Evolutionary conservation across 1,140 invertebrate species (phyloP).

Genomic region (Phymastichus coffea): DNA sequence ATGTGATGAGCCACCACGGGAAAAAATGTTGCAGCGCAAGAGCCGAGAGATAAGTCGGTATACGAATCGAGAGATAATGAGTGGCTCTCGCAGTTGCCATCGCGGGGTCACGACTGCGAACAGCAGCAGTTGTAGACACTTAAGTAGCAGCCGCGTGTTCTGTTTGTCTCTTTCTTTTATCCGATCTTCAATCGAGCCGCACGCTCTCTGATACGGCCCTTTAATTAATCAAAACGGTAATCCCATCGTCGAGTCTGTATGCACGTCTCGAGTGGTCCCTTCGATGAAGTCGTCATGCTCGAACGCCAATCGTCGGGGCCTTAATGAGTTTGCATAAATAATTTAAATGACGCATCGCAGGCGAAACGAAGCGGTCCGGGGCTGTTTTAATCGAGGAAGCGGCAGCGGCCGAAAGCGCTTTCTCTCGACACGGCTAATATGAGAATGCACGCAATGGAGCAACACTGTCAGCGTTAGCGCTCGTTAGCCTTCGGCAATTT

Average conservation of each 20-base stretch:
- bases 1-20: not conserved
- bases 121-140: too few species aligned
- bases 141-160: too few species aligned
- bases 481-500: conserved; percentile 15
- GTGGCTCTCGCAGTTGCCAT: too few species aligned
- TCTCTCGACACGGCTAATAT: too few species aligned
- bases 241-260: too few species aligned
- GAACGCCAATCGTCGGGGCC: not conserved
- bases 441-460: too few species aligned
- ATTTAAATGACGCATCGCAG: not conserved
- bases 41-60: conserved; percentile 41
- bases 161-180: too few species aligned
- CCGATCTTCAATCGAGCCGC: conserved; percentile 15
- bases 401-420: too few species aligned
- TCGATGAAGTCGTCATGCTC: conserved; percentile 10
- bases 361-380: not conserved
- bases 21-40: not conserved
- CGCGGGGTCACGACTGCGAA: too few species aligned
- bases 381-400: too few species aligned
- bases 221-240: conserved; percentile 18
- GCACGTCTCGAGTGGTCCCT: not conserved
- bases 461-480: too few species aligned
- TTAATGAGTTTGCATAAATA: conserved; percentile 12
- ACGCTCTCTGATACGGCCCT: not conserved
- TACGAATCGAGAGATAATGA: conserved; percentile 44